Base-by-base conservation (phyloP, 2,888 invertebrate species). In the Carterocephalus palaemon region DNA sequence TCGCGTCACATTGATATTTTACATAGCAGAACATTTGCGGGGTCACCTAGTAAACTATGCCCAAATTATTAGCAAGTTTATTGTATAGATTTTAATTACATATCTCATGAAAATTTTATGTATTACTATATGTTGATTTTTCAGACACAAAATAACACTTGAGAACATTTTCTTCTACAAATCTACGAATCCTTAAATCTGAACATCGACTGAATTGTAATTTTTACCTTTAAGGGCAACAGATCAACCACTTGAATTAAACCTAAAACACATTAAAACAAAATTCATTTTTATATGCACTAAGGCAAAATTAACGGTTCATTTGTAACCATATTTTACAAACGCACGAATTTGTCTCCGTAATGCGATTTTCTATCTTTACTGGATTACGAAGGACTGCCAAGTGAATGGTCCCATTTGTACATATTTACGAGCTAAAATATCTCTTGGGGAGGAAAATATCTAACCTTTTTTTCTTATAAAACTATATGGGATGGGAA, bases 331-430 rank as follows among this genome's bases (percentile, higher is more conserved):
- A 57, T 65, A 64, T 62, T 62, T 65, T 60, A 65, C 60, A 61
- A 63, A 57, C 59, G 57, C 59, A 57, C 57, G 55, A 64, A 63
- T 61, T 59, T 59, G 60, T 59, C 53, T 56, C 55, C 47, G 52
- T 66, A 65, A 68, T 61, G 54, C 60, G 59, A 64, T 68, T 69
- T 64, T 53, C 55, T 50, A 56, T 60, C 60, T 63, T 62, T 57
- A 62, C 56, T 47, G 58, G 64, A 65, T 70, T 64, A 70, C 56
- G 56, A 53, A 58, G 56, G 54, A 49, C 54, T 59, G 52, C 60
- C 52, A 47, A 57, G 48, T 58, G 54, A 59, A 64, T 56, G 56
- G 56, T 40, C 38, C 48, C 60, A 58, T 67, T 70, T 66, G 63
- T 64, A 59, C 63, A 58, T 63, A 59, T 64, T 64, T 64, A 58